Evolutionary conservation across 2,113 vertebrate species (phyloP), one percentile per base, ranked within the genome.

Genomic region (Junco hyemalis): DNA sequence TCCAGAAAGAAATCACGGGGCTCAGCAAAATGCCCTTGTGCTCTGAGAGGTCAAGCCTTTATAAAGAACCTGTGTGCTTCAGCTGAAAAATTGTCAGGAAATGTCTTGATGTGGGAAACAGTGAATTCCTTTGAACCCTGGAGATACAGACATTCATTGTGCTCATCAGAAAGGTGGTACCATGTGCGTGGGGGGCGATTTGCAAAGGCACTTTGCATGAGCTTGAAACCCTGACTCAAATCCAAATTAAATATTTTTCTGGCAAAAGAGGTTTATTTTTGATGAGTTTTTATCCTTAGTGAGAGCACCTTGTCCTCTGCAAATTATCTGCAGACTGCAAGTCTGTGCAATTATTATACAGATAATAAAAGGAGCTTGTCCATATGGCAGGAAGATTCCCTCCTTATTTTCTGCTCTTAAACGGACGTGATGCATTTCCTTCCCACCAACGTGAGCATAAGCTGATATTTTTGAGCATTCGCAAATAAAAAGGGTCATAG

Each of bases 261-360:
- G 1, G 54, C 35, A 69, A 82, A 85, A 85, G 45, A 69, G 42
- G 28, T 85, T 96, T 90, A 65, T 90, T 95, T 83, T 45, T 69
- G 40, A 72, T 72, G 71, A 82, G n/a, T 47, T 93, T 71, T 94
- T 63, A 59, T 81, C 36, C 59, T 61, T 53, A 42, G 48, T 0
- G 3, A 72, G 64, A 92, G 53, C 44, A 71, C 68, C 50, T 88
- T 86, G 79, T 88, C 74, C 74, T 70, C 50, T 50, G 42, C 53
- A 80, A 94, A 95, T 88, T 80, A 57, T 77, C 88, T 82, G 71
- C 74, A 90, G 68, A n/a, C 85, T 95, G 71, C 50, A 73, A 82
- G 71, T 36, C 81, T 80, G 50, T 57, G 65, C 59, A 38, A 88
- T 90, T 94, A 88, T 88, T 70, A 48, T 12, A 51, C 40, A 86